Conservation (phyloP, 2,888 invertebrate species). For the Athetis lepigone region DNA sequence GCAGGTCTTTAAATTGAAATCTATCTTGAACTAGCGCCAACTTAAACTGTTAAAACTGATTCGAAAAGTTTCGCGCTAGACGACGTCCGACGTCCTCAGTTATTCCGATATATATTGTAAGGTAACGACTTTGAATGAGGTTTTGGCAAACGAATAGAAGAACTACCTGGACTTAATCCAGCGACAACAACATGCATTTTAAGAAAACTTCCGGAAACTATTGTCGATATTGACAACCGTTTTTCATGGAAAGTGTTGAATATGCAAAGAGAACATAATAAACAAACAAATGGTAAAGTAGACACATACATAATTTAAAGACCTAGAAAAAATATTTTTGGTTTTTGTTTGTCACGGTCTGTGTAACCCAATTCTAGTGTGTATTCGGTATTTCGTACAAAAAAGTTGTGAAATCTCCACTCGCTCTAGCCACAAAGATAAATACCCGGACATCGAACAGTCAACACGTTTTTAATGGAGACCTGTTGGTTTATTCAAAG, state of each 20-base stretch:
- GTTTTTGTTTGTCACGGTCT: conserved; percentile 12
- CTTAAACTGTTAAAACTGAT: conserved; percentile 60
- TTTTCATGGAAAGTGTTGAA: conserved; percentile 24
- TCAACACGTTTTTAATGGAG: conserved; percentile 63
- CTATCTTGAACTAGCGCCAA: conserved; percentile 59
- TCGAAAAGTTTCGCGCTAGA: conserved; percentile 62
- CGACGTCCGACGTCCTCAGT: conserved; percentile 54
- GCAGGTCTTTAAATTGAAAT: conserved; percentile 72
- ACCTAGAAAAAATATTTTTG: not conserved
- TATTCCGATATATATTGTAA: conserved; percentile 49
- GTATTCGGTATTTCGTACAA: conserved; percentile 20
- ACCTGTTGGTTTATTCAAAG: conserved; percentile 60
- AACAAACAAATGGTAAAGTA: conserved; percentile 5
- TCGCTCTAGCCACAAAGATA: conserved; percentile 33
- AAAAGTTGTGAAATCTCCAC: conserved; percentile 29
- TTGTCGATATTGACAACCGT: conserved; percentile 24
- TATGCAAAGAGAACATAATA: conserved; percentile 1
- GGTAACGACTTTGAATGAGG: conserved; percentile 37
- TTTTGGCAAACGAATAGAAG: conserved; percentile 38
- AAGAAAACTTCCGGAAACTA: conserved; percentile 9
- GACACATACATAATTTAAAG: conserved; percentile 12
- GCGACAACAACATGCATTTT: conserved; percentile 23
- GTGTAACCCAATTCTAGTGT: conserved; percentile 25
- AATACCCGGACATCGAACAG: conserved; percentile 51
- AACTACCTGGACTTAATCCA: conserved; percentile 34